A percentile compares a stretch with the other conserved stretches of the same genome.
Evolutionary conservation across 2,888 invertebrate genomes (phyloP).

Genomic region (Alentia gelatinosa): DNA sequence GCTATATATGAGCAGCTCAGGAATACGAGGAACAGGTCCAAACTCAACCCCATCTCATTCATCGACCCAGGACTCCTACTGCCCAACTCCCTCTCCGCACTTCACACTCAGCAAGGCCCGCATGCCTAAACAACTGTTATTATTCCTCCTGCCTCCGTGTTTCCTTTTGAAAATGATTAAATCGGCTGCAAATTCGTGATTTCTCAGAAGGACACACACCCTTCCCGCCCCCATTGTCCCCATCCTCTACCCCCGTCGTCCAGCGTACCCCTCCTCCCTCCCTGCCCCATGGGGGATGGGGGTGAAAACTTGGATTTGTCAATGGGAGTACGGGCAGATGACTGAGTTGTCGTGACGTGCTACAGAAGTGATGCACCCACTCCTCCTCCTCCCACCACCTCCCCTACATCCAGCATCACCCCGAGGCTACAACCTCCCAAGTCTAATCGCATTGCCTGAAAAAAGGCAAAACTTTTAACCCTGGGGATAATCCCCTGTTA

Average conservation of each 20-base stretch:
- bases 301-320: not conserved
- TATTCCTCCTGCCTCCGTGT: not conserved
- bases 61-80: not conserved
- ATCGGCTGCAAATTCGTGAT: not conserved
- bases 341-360: not conserved
- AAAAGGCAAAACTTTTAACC: conserved; percentile 23
- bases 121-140: not conserved
- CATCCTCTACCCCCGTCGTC: too few species aligned
- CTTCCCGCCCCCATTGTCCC: too few species aligned
- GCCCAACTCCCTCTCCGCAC: not conserved
- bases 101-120: not conserved
- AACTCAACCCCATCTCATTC: too few species aligned
- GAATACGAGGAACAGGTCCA: too few species aligned
- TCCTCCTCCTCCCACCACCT: not conserved
- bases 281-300: not conserved
- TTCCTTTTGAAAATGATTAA: conserved; percentile 47
- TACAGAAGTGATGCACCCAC: not conserved
- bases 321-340: not conserved
- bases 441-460: conserved; percentile 43
- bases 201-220: not conserved
- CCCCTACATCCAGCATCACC: not conserved
- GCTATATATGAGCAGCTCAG: conserved; percentile 1
- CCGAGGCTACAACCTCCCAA: not conserved
- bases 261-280: too few species aligned
- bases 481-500: not conserved